Evolutionary conservation across 2,113 vertebrate genomes (phyloP), one percentile per base, ranked within the genome.

Genomic region (Passer domesticus): DNA sequence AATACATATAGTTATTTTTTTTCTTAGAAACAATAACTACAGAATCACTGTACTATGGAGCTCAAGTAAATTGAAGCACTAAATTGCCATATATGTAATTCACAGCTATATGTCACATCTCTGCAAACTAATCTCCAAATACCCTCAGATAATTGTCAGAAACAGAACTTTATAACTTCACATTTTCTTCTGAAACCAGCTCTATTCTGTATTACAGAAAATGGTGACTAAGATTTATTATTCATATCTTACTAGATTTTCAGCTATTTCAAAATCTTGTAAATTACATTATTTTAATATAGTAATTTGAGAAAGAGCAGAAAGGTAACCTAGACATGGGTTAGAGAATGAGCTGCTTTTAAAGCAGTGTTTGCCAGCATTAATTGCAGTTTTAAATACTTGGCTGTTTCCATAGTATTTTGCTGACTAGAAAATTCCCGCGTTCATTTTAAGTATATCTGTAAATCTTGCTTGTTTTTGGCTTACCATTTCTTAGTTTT

Each of bases 71-170:
- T 14, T 75, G 27, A 62, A 78, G 77, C 7, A 81, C 25, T 74
- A 41, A 81, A 87, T 96, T 94, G 58, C 72, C 23, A 13, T 11
- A 10, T 49, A 64, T 67, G 59, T 96, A 89, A 90, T 92, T 83
- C 86, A 68, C 23, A 68, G 31, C 41, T 77, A 5, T 35, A 31
- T 82, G 46, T 37, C 19, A 7, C 60, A 30, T 72, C 28, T 67
- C 46, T 52, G 55, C 37, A 97, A 64, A 78, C 79, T 92, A 85
- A 39, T 58, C 73, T 86, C 77, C 91, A 92, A 87, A 49, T 83
- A 58, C 35, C 15, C 70, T 25, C 60, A 59, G 44, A 88, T 74
- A 33, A 74, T 37, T 63, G 33, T 75, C 72, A 75, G 28, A 72
- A 91, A 39, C 3, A 28, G 11, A 44, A 44, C 17, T 84, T 89